Conservation (phyloP, 2,888 invertebrate species). For the Epiblema foenella region DNA sequence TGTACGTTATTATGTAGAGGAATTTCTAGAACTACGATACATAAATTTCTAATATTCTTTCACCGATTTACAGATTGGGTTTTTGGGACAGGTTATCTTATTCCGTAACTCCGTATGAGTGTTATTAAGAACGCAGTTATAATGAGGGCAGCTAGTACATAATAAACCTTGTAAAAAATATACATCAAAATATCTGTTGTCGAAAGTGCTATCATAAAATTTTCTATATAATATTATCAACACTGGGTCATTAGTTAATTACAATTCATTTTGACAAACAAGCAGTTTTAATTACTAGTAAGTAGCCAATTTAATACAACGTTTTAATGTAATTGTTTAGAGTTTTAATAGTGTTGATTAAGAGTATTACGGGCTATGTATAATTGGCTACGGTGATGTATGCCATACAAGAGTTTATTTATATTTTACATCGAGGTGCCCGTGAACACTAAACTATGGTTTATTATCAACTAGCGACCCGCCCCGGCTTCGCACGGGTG, state of each 20-base stretch:
- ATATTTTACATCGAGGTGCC: neutral
- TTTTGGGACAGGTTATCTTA: too few relatives aligned
- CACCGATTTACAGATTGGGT: too few relatives aligned
- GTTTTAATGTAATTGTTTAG: neutral
- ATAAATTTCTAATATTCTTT: too few relatives aligned
- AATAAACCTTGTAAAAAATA: neutral
- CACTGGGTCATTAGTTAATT: neutral
- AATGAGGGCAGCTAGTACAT: too few relatives aligned
- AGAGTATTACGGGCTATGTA: neutral
- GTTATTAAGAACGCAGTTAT: too few relatives aligned
- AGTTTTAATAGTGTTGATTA: neutral
- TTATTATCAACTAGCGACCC: too few relatives aligned
- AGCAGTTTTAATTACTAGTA: neutral
- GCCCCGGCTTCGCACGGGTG: too few relatives aligned
- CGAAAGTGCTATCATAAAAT: neutral
- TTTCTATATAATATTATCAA: neutral
- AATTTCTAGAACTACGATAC: too few relatives aligned
- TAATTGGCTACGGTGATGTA: neutral
- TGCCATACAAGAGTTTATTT: neutral
- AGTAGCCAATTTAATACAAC: neutral
- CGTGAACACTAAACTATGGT: neutral
- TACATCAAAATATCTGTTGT: neutral
- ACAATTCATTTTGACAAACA: neutral
- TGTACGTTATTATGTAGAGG: too few relatives aligned
- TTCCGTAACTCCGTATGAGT: too few relatives aligned